A percentile compares a stretch with the other conserved stretches of the same genome.
These are phyloP conservation scores for Drosophila oshimai DNA, from an alignment of 1,140 invertebrate genomes.

Conservation along the genomic window DNA sequence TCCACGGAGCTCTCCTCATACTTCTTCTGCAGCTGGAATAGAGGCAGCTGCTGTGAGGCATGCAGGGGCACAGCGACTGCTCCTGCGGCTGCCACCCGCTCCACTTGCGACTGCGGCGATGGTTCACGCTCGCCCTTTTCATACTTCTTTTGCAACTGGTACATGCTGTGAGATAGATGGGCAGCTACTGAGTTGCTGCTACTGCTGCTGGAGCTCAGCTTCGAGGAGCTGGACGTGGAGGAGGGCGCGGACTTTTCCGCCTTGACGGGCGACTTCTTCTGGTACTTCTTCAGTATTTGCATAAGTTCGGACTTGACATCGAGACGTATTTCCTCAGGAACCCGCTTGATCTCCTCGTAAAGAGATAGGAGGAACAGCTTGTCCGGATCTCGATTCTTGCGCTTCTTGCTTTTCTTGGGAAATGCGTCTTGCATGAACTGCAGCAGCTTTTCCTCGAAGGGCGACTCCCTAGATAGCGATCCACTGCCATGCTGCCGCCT, in stretches of 20 bases:
- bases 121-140: slow-evolving; percentile 76
- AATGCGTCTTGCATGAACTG: slow-evolving; percentile 82
- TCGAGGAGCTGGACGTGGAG: slow-evolving; percentile 49
- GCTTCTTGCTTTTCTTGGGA: slow-evolving; percentile 80
- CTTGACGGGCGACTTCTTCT: slow-evolving; percentile 72
- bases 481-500: slow-evolving; percentile 57
- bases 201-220: slow-evolving; percentile 52
- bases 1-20: slow-evolving; percentile 69
- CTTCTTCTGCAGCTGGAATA: slow-evolving; percentile 78
- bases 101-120: slow-evolving; percentile 74
- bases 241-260: slow-evolving; percentile 64
- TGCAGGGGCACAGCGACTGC: slow-evolving; percentile 65
- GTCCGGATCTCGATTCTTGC: slow-evolving; percentile 76
- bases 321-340: slow-evolving; percentile 75
- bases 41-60: slow-evolving; percentile 65
- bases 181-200: slow-evolving; percentile 47
- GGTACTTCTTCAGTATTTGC: slow-evolving; percentile 79
- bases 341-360: slow-evolving; percentile 76
- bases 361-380: slow-evolving; percentile 72
- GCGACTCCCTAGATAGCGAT: slow-evolving; percentile 55
- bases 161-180: slow-evolving; percentile 75
- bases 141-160: slow-evolving; percentile 77
- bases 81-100: slow-evolving; percentile 40
- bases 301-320: slow-evolving; percentile 78
- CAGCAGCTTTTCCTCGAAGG: slow-evolving; percentile 75